Evolutionary conservation across 2,113 vertebrate genomes (phyloP).

Genomic region (Brienomyrus longianalis): DNA sequence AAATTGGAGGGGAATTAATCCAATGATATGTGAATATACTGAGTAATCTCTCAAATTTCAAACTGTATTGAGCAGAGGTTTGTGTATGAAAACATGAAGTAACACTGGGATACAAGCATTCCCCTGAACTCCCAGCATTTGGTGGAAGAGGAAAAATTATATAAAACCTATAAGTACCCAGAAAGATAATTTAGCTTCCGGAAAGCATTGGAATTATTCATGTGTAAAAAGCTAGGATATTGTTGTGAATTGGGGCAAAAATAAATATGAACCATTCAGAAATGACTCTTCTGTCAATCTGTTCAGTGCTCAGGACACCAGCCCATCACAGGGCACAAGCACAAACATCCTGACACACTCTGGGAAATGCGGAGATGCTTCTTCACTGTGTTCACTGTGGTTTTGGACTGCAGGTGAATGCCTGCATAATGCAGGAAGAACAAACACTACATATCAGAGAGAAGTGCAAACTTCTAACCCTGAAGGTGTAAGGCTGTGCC

Average conservation of each 20-base stretch:
- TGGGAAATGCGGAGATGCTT: neutral
- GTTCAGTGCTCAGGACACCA: neutral
- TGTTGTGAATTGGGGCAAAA: neutral
- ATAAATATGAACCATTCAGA: neutral
- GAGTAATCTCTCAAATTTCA: neutral
- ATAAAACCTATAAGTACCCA: neutral
- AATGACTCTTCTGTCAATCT: neutral
- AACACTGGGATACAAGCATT: neutral
- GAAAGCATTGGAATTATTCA: neutral
- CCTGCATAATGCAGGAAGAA: neutral
- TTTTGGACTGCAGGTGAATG: neutral
- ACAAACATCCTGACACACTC: neutral
- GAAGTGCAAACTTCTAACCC: neutral
- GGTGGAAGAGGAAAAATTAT: neutral
- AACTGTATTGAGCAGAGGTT: neutral
- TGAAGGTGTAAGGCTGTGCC: neutral
- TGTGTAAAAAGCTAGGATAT: neutral
- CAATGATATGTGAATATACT: neutral
- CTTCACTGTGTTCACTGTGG: neutral
- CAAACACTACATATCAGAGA: neutral
- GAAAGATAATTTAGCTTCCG: neutral
- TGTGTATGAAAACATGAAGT: neutral
- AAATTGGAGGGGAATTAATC: neutral
- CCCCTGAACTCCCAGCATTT: neutral
- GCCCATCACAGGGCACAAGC: neutral